A percentile compares a stretch with the other conserved stretches of the same genome.
These are phyloP conservation scores for Nasonia oneida DNA, from an alignment of 2,888 invertebrate genomes.

Conservation along the genomic window DNA sequence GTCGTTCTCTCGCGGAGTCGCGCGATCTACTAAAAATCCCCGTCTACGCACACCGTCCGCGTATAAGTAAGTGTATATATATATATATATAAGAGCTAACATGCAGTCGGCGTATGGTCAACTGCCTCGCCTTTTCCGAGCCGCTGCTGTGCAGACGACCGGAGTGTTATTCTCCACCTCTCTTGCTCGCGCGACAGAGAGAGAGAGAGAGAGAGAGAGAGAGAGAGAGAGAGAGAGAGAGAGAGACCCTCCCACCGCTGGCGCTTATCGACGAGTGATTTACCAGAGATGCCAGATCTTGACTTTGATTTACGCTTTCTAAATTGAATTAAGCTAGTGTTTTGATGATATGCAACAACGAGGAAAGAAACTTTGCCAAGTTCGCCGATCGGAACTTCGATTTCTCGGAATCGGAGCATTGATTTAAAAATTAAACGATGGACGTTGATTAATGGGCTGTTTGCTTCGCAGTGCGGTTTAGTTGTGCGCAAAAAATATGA, in stretches of 20 bases:
- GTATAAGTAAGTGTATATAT: not conserved
- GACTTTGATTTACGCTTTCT: conserved; percentile 6
- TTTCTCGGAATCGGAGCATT: not conserved
- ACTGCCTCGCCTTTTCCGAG: conserved; percentile 12
- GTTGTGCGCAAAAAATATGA: not conserved
- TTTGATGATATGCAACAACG: not conserved
- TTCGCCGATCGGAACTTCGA: too few species aligned
- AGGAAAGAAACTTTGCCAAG: not conserved
- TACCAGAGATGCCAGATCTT: not conserved
- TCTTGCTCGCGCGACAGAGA: not conserved
- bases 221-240: not conserved
- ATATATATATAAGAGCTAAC: not conserved
- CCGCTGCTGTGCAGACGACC: not conserved
- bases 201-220: not conserved
- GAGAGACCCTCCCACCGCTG: not conserved
- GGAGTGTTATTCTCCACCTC: conserved; percentile 15
- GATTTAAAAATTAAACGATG: not conserved
- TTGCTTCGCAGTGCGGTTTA: not conserved
- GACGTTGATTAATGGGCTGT: not conserved
- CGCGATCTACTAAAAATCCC: conserved; percentile 30
- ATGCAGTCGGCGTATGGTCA: conserved; percentile 5
- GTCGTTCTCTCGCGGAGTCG: conserved; percentile 24
- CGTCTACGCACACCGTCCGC: not conserved
- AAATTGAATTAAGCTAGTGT: not conserved
- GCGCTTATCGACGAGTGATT: not conserved